Evolutionary conservation across 2,888 invertebrate species (phyloP).

Genomic region (Folsomia candida): DNA sequence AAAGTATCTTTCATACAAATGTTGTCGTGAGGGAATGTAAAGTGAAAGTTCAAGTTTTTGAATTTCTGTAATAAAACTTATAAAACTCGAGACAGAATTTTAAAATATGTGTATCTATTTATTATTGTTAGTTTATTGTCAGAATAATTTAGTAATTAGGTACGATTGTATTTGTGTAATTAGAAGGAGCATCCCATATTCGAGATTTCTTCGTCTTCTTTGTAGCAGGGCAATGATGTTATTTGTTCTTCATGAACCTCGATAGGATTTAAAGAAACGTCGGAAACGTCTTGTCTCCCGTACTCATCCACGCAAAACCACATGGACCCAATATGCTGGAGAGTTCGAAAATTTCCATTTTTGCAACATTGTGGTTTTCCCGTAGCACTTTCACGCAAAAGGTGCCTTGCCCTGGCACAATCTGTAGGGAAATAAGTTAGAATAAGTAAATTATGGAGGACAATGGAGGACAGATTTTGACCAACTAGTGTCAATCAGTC

Average conservation of each 20-base stretch:
- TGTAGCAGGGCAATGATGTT: conserved; percentile 5
- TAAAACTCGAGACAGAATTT: not conserved
- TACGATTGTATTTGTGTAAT: not conserved
- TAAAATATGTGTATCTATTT: not conserved
- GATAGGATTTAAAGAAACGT: conserved; percentile 8
- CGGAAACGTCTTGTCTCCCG: conserved; percentile 54
- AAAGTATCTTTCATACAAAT: too few species aligned
- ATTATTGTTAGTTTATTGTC: not conserved
- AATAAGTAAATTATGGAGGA: too few species aligned
- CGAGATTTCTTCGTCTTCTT: not conserved
- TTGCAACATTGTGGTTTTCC: conserved; percentile 62
- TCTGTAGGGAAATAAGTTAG: conserved; percentile 56
- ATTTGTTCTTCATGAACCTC: conserved; percentile 14
- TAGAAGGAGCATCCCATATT: not conserved
- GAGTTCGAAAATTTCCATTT: conserved; percentile 63
- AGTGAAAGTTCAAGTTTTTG: not conserved
- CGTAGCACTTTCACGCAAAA: conserved; percentile 54
- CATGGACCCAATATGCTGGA: conserved; percentile 62
- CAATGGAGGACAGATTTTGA: too few species aligned
- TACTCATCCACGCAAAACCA: conserved; percentile 66
- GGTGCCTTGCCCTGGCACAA: conserved; percentile 61
- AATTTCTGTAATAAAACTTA: not conserved
- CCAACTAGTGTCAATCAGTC: too few species aligned
- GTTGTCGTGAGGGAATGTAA: too few species aligned
- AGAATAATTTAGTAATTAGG: too few species aligned